These are phyloP conservation scores for Platyura marginata DNA, from an alignment of 1,140 invertebrate species.

Conservation along the genomic window DNA sequence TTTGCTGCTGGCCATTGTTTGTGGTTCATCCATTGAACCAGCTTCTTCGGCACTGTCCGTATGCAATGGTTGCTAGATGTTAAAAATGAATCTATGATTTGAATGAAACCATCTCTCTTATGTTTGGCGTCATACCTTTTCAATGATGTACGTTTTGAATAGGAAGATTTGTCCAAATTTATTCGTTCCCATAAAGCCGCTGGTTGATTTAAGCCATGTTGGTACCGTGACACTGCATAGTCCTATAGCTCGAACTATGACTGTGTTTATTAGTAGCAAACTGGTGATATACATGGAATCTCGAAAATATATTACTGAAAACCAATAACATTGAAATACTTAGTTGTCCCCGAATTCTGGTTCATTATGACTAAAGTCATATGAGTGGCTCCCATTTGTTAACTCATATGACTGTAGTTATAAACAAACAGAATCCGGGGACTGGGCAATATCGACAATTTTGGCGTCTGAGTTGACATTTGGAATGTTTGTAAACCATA, in stretches of 20 bases:
- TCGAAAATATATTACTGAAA: conserved; percentile 15
- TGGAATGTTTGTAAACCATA: too few species aligned
- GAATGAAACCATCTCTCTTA: not conserved
- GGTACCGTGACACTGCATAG: conserved; percentile 8
- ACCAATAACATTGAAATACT: not conserved
- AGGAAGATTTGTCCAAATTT: conserved; percentile 13
- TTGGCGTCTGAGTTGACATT: too few species aligned
- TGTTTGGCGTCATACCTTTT: not conserved
- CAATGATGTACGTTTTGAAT: not conserved
- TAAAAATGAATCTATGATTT: not conserved
- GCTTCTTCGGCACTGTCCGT: not conserved
- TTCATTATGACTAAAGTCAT: too few species aligned
- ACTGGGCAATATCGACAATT: too few species aligned
- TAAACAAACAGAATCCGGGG: too few species aligned
- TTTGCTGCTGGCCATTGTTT: not conserved
- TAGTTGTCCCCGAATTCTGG: too few species aligned
- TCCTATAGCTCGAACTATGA: conserved; percentile 11
- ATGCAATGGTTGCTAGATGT: not conserved
- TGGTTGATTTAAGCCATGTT: conserved; percentile 10
- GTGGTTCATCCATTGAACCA: not conserved
- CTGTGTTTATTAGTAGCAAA: conserved; percentile 11
- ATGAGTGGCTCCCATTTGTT: too few species aligned
- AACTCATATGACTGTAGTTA: too few species aligned
- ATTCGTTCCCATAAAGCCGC: conserved; percentile 9
- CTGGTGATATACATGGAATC: conserved; percentile 15